Base-by-base conservation (phyloP, 1,140 invertebrate genomes). In the Magallana ariakensis region DNA sequence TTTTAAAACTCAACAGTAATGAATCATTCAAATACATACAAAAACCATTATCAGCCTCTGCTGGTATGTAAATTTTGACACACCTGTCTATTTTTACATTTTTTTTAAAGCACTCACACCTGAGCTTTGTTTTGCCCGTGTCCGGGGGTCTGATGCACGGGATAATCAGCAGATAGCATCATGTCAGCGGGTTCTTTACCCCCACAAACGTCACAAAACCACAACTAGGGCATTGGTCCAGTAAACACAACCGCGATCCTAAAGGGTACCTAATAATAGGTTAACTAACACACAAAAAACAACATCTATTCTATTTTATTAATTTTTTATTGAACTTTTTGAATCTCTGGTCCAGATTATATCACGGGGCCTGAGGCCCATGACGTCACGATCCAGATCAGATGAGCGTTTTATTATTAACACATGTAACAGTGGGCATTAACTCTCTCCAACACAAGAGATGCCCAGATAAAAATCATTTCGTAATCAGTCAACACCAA, bases 321-420 rank as follows among this genome's bases (percentile, higher is more conserved):
- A 75, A 75, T 75, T 75, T 75, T 75, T 75, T 75, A 75, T 75
- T 75, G 66, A 75, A 75, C 66, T 75, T 75, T 75, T 70, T 70
- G 19, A 33, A 19, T 75, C 58, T n/a, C 66, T 75, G 66, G 19
- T 75, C 66, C 22, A 26, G 66, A 75, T 22, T 75, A 75, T 26
- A 46, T 33, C 22, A 75, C 19, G 6, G 10, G 66, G 66, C 22
- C 66, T 46, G 0, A 26, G 66, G 66, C 66, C 22, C 26, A 7
- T 26, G 11, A 60, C 15, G 60, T 62, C 19, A 82, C 10, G n/a
- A 55, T 82, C 80, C 16, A 55, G 46, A 82, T 19, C 80, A 26
- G 66, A 75, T 26, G 22, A 75, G 33, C 33, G 33, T 46, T 46
- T 75, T 26, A 33, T 75, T 13, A 33, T 75, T 26, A 75, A 75